A percentile compares a stretch with the other conserved stretches of the same genome.
These are phyloP conservation scores for Amphiura filiformis DNA, from an alignment of 35 echinoderm and acorn worm genomes.

Conservation along the genomic window DNA sequence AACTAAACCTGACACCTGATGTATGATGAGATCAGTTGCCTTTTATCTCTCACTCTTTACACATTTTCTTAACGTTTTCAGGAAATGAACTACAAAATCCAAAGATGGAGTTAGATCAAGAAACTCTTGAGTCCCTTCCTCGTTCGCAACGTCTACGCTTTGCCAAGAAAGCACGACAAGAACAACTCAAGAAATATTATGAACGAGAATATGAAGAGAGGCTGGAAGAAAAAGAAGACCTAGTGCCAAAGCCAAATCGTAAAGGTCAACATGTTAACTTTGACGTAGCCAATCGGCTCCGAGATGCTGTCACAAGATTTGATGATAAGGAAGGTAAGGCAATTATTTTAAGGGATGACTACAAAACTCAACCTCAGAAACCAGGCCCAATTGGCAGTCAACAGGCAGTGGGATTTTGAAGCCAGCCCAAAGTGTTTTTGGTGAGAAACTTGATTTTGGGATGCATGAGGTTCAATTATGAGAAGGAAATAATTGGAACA, in stretches of 20 bases:
- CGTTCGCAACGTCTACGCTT: slow-evolving; percentile 64
- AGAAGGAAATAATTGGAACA: too few relatives aligned
- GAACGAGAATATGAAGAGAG: slow-evolving; percentile 32
- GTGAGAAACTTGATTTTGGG: too few relatives aligned
- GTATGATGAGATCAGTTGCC: too few relatives aligned
- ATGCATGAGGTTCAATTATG: too few relatives aligned
- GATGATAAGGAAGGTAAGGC: slow-evolving; percentile 79
- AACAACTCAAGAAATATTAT: slow-evolving; percentile 75
- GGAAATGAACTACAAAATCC: too few relatives aligned
- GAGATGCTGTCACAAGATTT: slow-evolving; percentile 75
- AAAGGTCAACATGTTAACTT: slow-evolving; percentile 55
- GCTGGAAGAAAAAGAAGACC: neutral
- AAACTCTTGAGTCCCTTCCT: slow-evolving; percentile 36
- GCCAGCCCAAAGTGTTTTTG: too few relatives aligned
- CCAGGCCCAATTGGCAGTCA: too few relatives aligned
- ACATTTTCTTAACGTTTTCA: too few relatives aligned
- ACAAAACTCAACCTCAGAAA: too few relatives aligned
- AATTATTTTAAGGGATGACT: neutral
- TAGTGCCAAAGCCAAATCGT: slow-evolving; percentile 19
- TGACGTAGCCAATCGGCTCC: slow-evolving; percentile 35
- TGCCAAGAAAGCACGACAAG: slow-evolving; percentile 75
- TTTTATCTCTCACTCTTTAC: too few relatives aligned
- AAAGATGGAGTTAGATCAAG: slow-evolving; percentile 22
- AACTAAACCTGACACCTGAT: too few relatives aligned
- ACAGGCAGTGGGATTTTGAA: too few relatives aligned